phyloP scores from a whole-genome alignment of 2,797 vertebrate genomes.

The Centroberyx gerrardi region DNA sequence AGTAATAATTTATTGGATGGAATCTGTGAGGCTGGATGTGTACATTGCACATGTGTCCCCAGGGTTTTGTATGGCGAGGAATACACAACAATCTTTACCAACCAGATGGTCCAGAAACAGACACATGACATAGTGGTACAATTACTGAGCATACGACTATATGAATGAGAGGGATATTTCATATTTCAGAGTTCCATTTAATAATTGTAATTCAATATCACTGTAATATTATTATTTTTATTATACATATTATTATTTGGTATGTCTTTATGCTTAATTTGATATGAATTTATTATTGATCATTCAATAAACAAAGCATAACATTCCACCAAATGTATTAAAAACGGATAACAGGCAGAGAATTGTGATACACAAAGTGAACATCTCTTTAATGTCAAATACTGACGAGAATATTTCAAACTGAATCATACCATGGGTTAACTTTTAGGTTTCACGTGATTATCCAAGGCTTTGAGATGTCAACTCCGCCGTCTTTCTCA shows the following conservation, averaged over 20 bases:
- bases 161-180: not conserved
- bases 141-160: constrained; percentile 10
- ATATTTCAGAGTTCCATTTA: not conserved
- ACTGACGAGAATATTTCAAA: constrained; percentile 13
- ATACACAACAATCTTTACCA: constrained; percentile 36
- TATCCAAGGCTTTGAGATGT: constrained; percentile 23
- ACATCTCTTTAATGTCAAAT: not conserved
- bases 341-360: not conserved
- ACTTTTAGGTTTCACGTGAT: constrained; percentile 15
- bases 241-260: not conserved
- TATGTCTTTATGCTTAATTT: constrained; percentile 9
- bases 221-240: too few relatives aligned
- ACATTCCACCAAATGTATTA: not conserved
- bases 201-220: too few relatives aligned
- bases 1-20: constrained; percentile 69
- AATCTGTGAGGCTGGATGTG: constrained; percentile 38
- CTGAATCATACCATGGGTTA: constrained; percentile 14
- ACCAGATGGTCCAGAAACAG: constrained; percentile 16
- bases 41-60: constrained; percentile 45
- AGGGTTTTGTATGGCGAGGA: constrained; percentile 22
- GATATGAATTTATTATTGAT: not conserved
- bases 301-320: not conserved
- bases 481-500: constrained; percentile 14
- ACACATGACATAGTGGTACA: not conserved
- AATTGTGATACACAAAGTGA: constrained; percentile 6